Evolutionary conservation across 2,797 vertebrate genomes (phyloP).

Genomic region (Aulostomus chinensis): DNA sequence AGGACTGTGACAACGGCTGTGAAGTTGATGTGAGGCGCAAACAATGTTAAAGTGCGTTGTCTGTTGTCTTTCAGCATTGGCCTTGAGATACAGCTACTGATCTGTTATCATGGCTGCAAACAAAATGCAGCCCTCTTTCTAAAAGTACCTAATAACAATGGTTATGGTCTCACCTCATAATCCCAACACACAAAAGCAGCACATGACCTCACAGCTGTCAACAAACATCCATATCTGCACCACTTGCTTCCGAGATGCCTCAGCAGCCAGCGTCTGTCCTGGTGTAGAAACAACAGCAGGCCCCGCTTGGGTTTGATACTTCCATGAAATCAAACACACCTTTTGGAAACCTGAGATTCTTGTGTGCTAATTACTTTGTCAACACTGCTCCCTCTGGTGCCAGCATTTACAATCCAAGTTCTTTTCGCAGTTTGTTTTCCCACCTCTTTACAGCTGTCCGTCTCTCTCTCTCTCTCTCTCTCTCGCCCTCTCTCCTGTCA

Average conservation of each 20-base stretch:
- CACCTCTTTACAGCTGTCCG: no score
- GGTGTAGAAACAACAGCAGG: background rate
- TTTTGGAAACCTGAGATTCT: background rate
- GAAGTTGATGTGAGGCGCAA: no score
- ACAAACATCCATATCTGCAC: conserved; percentile 6
- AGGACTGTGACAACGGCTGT: no score
- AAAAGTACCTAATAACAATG: background rate
- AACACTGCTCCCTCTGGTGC: conserved; percentile 6
- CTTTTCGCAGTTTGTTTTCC: conserved; percentile 9
- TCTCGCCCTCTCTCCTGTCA: conserved; percentile 10
- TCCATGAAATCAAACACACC: background rate
- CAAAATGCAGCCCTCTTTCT: no score
- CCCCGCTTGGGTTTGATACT: conserved; percentile 1
- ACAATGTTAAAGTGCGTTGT: no score
- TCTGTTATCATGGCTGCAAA: no score
- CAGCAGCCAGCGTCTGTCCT: background rate
- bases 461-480: conserved; percentile 9
- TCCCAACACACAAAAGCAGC: conserved; percentile 11
- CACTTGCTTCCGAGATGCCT: background rate
- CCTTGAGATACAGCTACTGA: no score
- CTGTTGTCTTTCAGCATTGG: no score
- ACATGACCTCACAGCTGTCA: conserved; percentile 10
- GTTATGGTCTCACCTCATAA: conserved; percentile 31
- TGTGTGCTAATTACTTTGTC: background rate
- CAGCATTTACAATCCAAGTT: conserved; percentile 1